Evolutionary conservation across 2,888 invertebrate species (phyloP), one percentile per base, ranked within the genome.

Genomic region (Ormyrus labotus): DNA sequence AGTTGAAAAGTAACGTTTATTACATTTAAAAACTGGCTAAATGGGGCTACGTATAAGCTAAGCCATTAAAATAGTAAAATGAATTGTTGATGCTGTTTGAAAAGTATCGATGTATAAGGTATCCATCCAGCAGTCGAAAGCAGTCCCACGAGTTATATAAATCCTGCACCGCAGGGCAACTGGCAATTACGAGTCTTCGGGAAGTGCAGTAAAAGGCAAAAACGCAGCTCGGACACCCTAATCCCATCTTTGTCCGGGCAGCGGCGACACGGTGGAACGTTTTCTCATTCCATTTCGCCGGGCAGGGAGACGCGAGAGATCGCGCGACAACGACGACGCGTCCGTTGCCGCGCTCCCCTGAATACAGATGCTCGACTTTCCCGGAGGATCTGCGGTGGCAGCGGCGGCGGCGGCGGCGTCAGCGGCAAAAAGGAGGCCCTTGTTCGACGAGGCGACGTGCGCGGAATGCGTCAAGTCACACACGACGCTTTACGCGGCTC

Each of bases 281-380:
- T 55, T 64, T 45, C 13, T 47, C 45, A 10, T 13, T 60, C 67
- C 75, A 51, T 34, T 51, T 67, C 58, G 19, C 11, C 74, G 11
- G 65, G 8, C 11, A 58, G 70, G 51, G 34, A 34, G 34, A 34
- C 34, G 34, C 34, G 34, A 50, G 45, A 51, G 71, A 71, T 60
- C 71, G 60, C 5, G 45, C 57, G 60, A 68, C 68, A 68, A 67
- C 61, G 76, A 69, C 58, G 50, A 9, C 58, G 10, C 64, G 45
- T 19, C 58, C 47, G 70, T 60, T 10, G 70, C 2, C 11, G 58
- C 6, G 7, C 61, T 3, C 48, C 58, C 57, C 64, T 69, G 80
- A 80, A 80, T 80, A 80, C 71, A 80, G 80, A 80, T 80, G 51
- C 51, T 13, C 45, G 8, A 7, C 11, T 53, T 51, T 8, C 48